These are phyloP conservation scores for Nannoperca obscura DNA, from an alignment of 2,797 vertebrate genomes.

Conservation along the genomic window DNA sequence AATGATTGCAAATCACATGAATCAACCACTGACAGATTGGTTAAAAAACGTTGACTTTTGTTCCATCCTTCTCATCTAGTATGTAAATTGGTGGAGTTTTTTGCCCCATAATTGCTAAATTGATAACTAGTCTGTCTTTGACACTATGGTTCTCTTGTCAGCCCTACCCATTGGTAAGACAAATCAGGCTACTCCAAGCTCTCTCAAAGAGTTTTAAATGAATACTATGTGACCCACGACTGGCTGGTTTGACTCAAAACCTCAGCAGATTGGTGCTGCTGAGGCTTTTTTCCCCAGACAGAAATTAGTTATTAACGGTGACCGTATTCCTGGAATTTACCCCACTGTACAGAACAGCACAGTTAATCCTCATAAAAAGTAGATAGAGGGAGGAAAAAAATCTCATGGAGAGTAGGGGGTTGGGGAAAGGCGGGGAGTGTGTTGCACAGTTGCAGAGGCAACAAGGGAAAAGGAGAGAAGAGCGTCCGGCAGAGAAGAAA, in stretches of 20 bases:
- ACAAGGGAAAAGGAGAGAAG: slow-evolving; percentile 8
- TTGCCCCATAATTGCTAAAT: not conserved
- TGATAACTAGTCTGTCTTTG: not conserved
- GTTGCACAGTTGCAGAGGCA: slow-evolving; percentile 2
- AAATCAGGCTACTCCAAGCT: slow-evolving; percentile 2
- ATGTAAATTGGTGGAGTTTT: not conserved
- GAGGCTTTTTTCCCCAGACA: slow-evolving; percentile 64
- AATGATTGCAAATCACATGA: not conserved
- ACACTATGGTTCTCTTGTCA: not conserved
- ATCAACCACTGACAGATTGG: not conserved
- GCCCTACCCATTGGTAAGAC: not conserved
- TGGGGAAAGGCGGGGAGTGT: not conserved
- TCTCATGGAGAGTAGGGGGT: not conserved
- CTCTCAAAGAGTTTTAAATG: not conserved
- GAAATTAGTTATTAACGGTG: slow-evolving; percentile 72
- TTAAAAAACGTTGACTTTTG: too few relatives aligned
- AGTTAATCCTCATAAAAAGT: slow-evolving; percentile 76
- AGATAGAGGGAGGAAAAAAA: slow-evolving; percentile 17
- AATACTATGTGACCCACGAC: not conserved
- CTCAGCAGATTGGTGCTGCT: slow-evolving; percentile 13
- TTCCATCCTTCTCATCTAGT: not conserved
- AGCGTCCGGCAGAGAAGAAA: not conserved
- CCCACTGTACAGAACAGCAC: slow-evolving; percentile 52
- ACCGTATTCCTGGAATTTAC: slow-evolving; percentile 74
- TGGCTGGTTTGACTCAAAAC: slow-evolving; percentile 8